phyloP scores from a whole-genome alignment of 2,888 invertebrate species.

The Meteorus cinctellus region DNA sequence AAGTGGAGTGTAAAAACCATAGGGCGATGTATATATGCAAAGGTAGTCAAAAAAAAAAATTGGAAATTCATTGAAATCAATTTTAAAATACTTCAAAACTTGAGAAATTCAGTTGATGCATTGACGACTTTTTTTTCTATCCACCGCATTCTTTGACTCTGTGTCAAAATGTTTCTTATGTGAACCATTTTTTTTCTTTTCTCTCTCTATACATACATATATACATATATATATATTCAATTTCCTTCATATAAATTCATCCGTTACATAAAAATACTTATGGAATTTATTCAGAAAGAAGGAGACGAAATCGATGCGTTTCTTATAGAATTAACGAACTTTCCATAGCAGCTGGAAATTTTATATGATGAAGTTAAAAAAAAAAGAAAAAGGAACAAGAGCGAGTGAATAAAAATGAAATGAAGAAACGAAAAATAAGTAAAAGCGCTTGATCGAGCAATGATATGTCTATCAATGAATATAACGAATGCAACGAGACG shows the following conservation, averaged over 20 bases:
- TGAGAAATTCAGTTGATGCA: neutral
- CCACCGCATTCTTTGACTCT: neutral
- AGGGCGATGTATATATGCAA: neutral
- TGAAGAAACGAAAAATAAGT: conserved; percentile 8
- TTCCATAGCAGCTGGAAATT: conserved; percentile 26
- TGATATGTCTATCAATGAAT: conserved; percentile 29
- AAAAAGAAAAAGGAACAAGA: neutral
- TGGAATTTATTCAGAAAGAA: conserved; percentile 18
- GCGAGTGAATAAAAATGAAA: neutral
- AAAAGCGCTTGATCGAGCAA: conserved; percentile 2
- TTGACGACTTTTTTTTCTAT: conserved; percentile 4
- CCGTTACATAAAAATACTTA: conserved; percentile 1
- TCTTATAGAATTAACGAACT: conserved; percentile 38
- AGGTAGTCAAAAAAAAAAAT: neutral
- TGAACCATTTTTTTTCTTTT: conserved; percentile 45
- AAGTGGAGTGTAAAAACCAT: neutral
- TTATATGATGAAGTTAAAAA: neutral
- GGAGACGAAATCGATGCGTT: conserved; percentile 38
- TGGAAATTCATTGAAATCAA: conserved; percentile 9
- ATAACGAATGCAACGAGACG: conserved; percentile 40
- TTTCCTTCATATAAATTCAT: neutral
- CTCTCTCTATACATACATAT: neutral
- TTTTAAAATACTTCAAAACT: conserved; percentile 1
- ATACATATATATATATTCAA: no score
- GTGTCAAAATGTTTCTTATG: conserved; percentile 13